Base-by-base conservation (phyloP, 2,797 vertebrate genomes). In the Caiman crocodilus region DNA sequence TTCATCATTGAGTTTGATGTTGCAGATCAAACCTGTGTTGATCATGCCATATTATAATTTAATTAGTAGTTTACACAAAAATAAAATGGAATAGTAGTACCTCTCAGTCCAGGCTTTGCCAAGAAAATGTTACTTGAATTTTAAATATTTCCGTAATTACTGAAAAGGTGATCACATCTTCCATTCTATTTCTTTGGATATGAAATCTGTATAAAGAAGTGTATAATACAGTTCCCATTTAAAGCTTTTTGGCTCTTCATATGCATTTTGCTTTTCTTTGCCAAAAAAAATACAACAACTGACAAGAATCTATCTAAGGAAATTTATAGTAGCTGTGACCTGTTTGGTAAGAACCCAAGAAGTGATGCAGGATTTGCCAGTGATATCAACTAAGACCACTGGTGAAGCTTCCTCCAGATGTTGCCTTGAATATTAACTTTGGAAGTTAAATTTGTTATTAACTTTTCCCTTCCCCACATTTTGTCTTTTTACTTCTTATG, bases 61-160 rank as follows among this genome's bases (percentile, higher is more conserved):
- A 26, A 79, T 50, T 87, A 71, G 55, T 60, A 82, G 80, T 85
- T 91, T 23, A 14, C 89, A 18, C 25, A 73, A 73, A 75, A 91
- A 92, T 71, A 84, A 92, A 94, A 86, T 15, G 18, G 6, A 87
- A 79, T 10, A 25, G 55, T 82, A 30, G 71, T 94, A 57, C 59
- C 76, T 58, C 79, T 94, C 76, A 30, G 86, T 91, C 94, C 71
- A 65, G 75, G 17, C 60, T 92, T 92, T 92, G 84, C 91, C 57
- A 84, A 84, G 76, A 88, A 92, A 85, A 56, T 35, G 1, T 59
- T 91, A 3, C 8, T 13, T 84, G 88, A 3, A 0, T 73, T 90
- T 87, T 59, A 84, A 91, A 89, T 82, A 35, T 8, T 55, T 28
- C 28, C 16, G 6, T 75, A 75, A 55, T 75, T 55, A 75, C 28